phyloP scores from a whole-genome alignment of 1,140 invertebrate species.

The Stratiolaelaps scimitus region DNA sequence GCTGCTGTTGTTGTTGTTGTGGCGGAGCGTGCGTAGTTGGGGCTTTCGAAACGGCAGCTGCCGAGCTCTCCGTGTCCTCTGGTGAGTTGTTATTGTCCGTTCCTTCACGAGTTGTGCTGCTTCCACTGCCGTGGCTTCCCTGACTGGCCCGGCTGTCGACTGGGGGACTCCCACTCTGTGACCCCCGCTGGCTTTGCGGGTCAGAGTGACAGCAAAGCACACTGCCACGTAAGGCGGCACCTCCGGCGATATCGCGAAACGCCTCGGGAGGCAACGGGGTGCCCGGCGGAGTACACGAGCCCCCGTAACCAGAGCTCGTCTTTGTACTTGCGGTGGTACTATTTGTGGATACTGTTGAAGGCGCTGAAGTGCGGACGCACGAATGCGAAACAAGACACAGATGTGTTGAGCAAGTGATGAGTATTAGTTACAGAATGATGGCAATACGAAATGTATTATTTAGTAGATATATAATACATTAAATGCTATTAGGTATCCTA shows the following conservation, averaged over 20 bases:
- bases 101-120: background rate
- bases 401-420: no score
- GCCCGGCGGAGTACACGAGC: constrained; percentile 14
- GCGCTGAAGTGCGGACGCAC: background rate
- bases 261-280: constrained; percentile 56
- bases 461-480: no score
- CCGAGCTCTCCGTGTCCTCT: no score
- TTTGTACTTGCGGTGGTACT: constrained; percentile 16
- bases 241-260: constrained; percentile 54
- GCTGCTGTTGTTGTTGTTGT: no score
- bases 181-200: constrained; percentile 29
- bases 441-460: no score
- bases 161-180: constrained; percentile 11
- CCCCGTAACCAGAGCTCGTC: constrained; percentile 16
- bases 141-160: constrained; percentile 3
- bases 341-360: background rate
- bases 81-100: background rate
- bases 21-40: no score
- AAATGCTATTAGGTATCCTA: no score
- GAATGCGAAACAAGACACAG: no score
- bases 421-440: no score
- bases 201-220: constrained; percentile 30
- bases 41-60: no score
- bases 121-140: background rate
- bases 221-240: constrained; percentile 32